Conservation (phyloP, 2,888 invertebrate species). For the Aquatica leii region DNA sequence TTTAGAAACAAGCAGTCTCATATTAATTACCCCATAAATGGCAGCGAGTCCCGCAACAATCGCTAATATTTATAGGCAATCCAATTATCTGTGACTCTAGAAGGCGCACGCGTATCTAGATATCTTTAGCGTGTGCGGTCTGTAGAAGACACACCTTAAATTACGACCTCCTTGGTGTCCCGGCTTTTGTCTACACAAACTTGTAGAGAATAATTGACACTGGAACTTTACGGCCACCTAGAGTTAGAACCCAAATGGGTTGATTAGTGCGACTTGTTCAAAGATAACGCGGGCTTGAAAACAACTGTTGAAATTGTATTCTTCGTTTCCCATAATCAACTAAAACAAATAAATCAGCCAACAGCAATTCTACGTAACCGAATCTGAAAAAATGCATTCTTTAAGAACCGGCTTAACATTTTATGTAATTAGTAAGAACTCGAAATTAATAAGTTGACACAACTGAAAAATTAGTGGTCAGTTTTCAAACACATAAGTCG, state of each 20-base stretch:
- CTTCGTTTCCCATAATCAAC: constrained; percentile 21
- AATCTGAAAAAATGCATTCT: constrained; percentile 7
- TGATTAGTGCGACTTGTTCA: constrained; percentile 43
- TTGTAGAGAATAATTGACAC: constrained; percentile 53
- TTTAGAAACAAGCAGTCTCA: constrained; percentile 27
- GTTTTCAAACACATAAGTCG: constrained; percentile 9
- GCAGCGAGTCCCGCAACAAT: constrained; percentile 44
- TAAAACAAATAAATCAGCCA: neutral
- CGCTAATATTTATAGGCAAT: constrained; percentile 48
- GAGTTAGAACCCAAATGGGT: constrained; percentile 41
- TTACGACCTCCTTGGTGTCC: constrained; percentile 52
- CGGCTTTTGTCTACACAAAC: constrained; percentile 52
- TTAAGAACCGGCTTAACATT: constrained; percentile 5
- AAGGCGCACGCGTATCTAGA: constrained; percentile 52
- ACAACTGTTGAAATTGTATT: constrained; percentile 32
- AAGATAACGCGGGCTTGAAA: constrained; percentile 38
- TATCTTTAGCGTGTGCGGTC: constrained; percentile 57
- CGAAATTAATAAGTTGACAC: constrained; percentile 12
- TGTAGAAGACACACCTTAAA: constrained; percentile 52
- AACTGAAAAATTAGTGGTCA: constrained; percentile 17
- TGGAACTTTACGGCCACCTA: constrained; percentile 51
- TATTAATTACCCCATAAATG: constrained; percentile 52
- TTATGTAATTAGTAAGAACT: constrained; percentile 4
- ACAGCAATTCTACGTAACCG: constrained; percentile 13
- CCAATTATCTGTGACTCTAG: constrained; percentile 45